Base-by-base conservation (phyloP, 2,888 invertebrate species). In the Xanthorhoe designata region DNA sequence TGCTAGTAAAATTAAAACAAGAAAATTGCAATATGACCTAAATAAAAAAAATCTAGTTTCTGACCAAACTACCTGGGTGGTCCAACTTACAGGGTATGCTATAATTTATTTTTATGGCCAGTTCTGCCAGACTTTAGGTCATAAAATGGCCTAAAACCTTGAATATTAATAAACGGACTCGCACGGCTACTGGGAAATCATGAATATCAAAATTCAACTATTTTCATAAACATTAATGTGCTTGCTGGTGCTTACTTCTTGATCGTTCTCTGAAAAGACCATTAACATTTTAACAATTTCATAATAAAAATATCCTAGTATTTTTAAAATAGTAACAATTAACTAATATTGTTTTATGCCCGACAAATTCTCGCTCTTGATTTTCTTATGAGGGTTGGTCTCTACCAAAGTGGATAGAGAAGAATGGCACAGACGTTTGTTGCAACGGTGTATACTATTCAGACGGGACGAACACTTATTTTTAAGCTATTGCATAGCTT, bases 21-120 rank as follows among this genome's bases (percentile, higher is more conserved):
- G 45, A n/a, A 45, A 45, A 45, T 15, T 45, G 45, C 45, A 15
- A 15, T 5, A 45, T 4, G 2, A 13, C 13, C 42, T 2, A 5
- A 45, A 15, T 45, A 45, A 45, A 45, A 45, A 15, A 47, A 47
- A 7, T 8, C 1, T 17, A 17, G 13, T 47, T 47, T 47, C 5
- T 47, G 47, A 47, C 13, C 15, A 15, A 17, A 8, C 47, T 47
- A 47, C 47, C 47, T 47, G 1, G 15, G 47, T 15, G 15, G 47
- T 15, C 13, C 47, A 47, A 47, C 15, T 47, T 47, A 47, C 17
- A 13, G 15, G 17, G 47, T 47, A 47, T 47, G 47, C 47, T 17
- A 47, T 47, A 47, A 47, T 17, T 47, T 47, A 47, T 47, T 17
- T 47, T 47, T 47, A 47, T 17, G 47, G 15, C 47, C 17, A 47